Percentiles rank a stretch among this genome's conserved stretches.
These are phyloP conservation scores for Pseudonaja textilis DNA, from an alignment of 2,113 vertebrate species.

Conservation along the genomic window DNA sequence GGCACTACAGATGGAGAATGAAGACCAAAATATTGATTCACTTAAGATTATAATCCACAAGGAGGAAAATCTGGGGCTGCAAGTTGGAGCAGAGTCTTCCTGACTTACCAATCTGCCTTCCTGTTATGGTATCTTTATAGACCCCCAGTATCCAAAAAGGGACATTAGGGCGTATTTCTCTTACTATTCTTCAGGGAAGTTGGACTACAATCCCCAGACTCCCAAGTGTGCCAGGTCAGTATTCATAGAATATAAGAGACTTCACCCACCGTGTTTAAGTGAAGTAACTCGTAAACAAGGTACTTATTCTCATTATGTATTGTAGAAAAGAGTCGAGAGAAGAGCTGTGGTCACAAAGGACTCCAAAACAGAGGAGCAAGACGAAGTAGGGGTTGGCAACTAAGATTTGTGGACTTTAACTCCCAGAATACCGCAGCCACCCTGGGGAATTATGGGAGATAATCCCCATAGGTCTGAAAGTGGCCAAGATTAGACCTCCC, in stretches of 20 bases:
- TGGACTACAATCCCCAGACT: background rate
- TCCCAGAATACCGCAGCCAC: background rate
- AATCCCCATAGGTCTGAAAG: background rate
- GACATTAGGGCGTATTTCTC: background rate
- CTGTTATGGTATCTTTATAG: background rate
- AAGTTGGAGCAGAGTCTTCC: background rate
- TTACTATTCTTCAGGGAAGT: background rate
- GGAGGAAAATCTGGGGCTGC: background rate
- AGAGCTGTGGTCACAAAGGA: background rate
- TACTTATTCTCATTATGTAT: background rate
- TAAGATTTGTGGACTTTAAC: too few relatives aligned
- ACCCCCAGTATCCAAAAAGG: background rate
- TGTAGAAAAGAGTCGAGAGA: background rate
- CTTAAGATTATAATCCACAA: background rate
- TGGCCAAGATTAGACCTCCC: background rate
- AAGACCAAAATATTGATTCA: background rate
- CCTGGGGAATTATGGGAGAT: background rate
- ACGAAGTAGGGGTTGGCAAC: background rate
- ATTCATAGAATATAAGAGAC: background rate
- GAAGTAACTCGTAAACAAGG: background rate
- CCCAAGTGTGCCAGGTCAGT: background rate
- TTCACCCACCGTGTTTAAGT: background rate
- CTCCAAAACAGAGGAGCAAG: background rate
- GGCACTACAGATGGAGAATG: background rate
- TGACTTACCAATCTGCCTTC: background rate